Base-by-base conservation (phyloP, 2,888 invertebrate species). In the Hydriomena furcata region DNA sequence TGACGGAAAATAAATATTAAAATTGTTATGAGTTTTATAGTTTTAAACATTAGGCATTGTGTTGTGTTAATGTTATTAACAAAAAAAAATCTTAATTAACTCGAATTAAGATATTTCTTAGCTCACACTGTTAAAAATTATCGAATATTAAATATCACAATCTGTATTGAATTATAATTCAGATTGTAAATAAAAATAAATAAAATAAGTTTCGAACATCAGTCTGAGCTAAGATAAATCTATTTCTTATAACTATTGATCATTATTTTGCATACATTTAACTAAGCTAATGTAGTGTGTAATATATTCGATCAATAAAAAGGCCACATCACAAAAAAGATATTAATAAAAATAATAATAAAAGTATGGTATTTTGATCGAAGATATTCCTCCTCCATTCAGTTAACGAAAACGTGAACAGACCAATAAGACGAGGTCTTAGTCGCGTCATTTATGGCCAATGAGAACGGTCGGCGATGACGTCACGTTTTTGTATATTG, bases 11-110 rank as follows among this genome's bases (percentile, higher is more conserved):
- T 45, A 12, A 32, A 12, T 37, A n/a, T 40, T 30, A 23, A 30
- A 20, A 23, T 32, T 45, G 30, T 49, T 12, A 44, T 45, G 30
- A 40, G 27, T 38, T 50, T 31, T 36, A 12, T 35, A 1, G 23
- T 36, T 36, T 36, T 36, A 5, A 24, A 21, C n/a, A 17, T 36
- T 38, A 34, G 13, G 28, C 17, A 32, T 42, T 46, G 35, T 46
- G n/a, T 42, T 41, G 25, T 52, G 7, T 42, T 36, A 34, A 40
- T 43, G 41, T 49, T 57, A 30, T 47, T 54, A 52, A 54, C 49
- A 48, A 48, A 40, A n/a, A 27, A 41, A 24, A 12, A 27, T 46
- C 4, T 31, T 38, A 5, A 38, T 34, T 23, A 13, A 40, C 40
- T 28, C 7, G 0, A 21, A 38, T 38, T 13, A 23, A 36, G 20